Percentiles rank a stretch among this genome's conserved stretches.
These are phyloP conservation scores for Andrena praecox DNA, from an alignment of 2,888 invertebrate genomes.

Conservation along the genomic window DNA sequence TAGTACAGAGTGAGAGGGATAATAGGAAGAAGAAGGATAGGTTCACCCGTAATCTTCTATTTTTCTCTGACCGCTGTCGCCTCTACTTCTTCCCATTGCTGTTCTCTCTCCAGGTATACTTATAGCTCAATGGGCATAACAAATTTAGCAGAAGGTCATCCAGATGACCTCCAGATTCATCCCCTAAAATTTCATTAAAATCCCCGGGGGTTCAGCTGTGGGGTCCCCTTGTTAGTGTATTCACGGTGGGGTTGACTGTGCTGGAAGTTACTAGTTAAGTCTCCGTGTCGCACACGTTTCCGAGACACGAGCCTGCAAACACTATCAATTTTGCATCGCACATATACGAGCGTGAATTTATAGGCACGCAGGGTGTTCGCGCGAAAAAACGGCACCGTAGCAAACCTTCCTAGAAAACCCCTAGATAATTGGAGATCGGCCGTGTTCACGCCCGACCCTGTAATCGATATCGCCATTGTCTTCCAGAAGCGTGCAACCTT, in stretches of 20 bases:
- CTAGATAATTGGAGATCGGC: constrained; percentile 17
- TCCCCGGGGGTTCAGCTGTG: too few species aligned
- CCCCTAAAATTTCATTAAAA: too few species aligned
- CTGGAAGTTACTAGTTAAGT: background rate
- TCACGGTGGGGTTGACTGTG: background rate
- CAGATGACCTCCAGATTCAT: too few species aligned
- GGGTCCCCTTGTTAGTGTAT: background rate
- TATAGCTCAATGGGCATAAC: too few species aligned
- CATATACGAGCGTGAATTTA: background rate
- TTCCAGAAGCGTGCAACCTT: constrained; percentile 61
- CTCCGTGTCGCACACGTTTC: background rate
- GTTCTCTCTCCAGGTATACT: too few species aligned
- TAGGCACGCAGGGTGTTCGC: background rate
- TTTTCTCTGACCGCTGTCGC: too few species aligned
- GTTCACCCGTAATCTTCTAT: too few species aligned
- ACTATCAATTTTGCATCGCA: background rate
- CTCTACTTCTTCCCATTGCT: too few species aligned
- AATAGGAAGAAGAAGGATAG: too few species aligned
- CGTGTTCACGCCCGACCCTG: constrained; percentile 37
- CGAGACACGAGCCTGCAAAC: background rate
- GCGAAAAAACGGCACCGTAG: background rate
- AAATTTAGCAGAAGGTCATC: too few species aligned
- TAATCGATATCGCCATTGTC: constrained; percentile 61
- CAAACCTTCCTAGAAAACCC: constrained; percentile 38
- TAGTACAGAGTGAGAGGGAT: too few species aligned